These are phyloP conservation scores for Phalloptychus januarius DNA, from an alignment of 2,797 vertebrate genomes.

Conservation along the genomic window DNA sequence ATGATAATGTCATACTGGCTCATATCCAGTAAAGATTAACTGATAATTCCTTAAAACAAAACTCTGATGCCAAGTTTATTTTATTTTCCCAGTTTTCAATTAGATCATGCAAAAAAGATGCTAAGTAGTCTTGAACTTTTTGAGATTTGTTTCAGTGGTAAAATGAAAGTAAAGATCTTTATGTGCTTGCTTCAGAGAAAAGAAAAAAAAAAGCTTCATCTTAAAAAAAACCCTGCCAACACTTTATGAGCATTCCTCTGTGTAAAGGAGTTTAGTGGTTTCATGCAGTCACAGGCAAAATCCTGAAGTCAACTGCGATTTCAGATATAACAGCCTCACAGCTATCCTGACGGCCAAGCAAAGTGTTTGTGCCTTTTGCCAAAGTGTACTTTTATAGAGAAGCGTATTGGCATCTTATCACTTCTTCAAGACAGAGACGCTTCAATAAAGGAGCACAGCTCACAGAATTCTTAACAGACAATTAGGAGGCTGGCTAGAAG, in stretches of 20 bases:
- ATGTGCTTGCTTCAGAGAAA: constrained; percentile 9
- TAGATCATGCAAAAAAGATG: neutral
- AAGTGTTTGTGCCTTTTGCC: constrained; percentile 82
- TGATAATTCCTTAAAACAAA: neutral
- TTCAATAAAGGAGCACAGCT: constrained; percentile 81
- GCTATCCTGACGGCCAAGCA: constrained; percentile 79
- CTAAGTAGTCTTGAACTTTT: neutral
- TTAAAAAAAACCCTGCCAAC: constrained; percentile 59
- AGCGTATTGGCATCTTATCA: constrained; percentile 81
- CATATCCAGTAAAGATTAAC: neutral
- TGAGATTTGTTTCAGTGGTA: neutral
- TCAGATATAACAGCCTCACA: constrained; percentile 81
- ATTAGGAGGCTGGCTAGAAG: constrained; percentile 79
- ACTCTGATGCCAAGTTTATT: neutral
- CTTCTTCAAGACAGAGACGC: constrained; percentile 79
- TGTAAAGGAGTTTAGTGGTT: constrained; percentile 71
- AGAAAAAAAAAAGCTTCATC: constrained; percentile 19
- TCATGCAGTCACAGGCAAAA: constrained; percentile 70
- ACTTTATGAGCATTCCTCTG: constrained; percentile 68
- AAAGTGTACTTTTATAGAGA: constrained; percentile 84
- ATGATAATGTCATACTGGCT: neutral
- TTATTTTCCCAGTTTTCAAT: neutral
- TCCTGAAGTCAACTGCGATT: constrained; percentile 82
- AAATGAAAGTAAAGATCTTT: constrained; percentile 3
- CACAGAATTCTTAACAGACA: constrained; percentile 82